Percentiles rank a stretch among this genome's conserved stretches.
Conservation (phyloP, 2,888 invertebrate genomes). For the Ochropleura leucogaster region DNA sequence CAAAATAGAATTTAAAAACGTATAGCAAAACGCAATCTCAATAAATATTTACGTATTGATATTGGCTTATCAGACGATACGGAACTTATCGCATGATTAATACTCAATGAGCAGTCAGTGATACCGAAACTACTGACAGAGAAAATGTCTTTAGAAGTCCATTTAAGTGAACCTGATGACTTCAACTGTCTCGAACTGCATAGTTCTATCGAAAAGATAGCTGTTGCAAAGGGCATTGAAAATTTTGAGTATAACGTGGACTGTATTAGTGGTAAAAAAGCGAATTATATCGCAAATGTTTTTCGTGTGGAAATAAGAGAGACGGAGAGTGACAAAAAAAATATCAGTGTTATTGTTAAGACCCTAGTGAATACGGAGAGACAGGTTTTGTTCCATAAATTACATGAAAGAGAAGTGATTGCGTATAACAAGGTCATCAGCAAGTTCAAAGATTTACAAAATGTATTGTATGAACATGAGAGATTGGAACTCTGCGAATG, state of each 20-base stretch:
- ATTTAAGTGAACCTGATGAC: conserved; percentile 86
- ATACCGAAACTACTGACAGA: conserved; percentile 32
- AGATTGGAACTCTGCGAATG: conserved; percentile 77
- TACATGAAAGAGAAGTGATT: conserved; percentile 82
- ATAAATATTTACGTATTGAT: conserved; percentile 52
- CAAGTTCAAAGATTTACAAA: conserved; percentile 75
- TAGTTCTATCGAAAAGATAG: conserved; percentile 76
- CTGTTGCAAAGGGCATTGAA: conserved; percentile 73
- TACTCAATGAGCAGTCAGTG: conserved; percentile 45
- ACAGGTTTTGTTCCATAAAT: conserved; percentile 81
- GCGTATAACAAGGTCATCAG: conserved; percentile 78
- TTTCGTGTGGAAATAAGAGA: conserved; percentile 81
- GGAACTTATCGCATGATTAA: conserved; percentile 67
- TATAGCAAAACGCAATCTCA: conserved; percentile 36
- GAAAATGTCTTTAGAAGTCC: conserved; percentile 87
- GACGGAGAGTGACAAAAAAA: conserved; percentile 67
- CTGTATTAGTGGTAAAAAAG: conserved; percentile 79
- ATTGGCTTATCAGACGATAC: conserved; percentile 65
- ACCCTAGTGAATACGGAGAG: conserved; percentile 82
- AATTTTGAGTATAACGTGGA: conserved; percentile 84
- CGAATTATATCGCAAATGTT: conserved; percentile 82
- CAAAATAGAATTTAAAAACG: conserved; percentile 22
- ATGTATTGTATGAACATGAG: conserved; percentile 67
- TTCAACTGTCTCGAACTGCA: conserved; percentile 84
- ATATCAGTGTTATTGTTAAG: conserved; percentile 81